Evolutionary conservation across 2,113 vertebrate species (phyloP).

Genomic region (Pelecanus crispus): DNA sequence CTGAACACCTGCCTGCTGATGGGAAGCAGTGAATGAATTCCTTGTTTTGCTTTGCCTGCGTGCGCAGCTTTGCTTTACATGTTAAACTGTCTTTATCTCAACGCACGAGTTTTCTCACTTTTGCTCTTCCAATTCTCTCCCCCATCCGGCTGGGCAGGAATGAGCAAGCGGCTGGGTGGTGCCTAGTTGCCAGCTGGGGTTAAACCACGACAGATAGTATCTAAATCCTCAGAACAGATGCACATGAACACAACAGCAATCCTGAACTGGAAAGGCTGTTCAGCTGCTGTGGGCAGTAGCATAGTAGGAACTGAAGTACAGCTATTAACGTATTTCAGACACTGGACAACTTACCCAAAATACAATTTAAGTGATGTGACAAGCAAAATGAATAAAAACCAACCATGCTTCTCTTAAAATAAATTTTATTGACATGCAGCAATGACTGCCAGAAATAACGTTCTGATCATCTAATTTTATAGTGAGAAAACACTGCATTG

Average conservation of each 20-base stretch:
- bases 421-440: background rate
- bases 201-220: background rate
- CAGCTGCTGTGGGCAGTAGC: background rate
- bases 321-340: background rate
- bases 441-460: background rate
- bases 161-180: background rate
- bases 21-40: too few species aligned
- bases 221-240: background rate
- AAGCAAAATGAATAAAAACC: background rate
- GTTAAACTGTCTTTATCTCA: too few species aligned
- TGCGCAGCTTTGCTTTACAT: too few species aligned
- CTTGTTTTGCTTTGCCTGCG: too few species aligned
- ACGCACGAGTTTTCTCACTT: too few species aligned
- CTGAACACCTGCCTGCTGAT: too few species aligned
- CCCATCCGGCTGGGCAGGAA: too few species aligned
- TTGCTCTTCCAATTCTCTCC: too few species aligned
- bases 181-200: too few species aligned
- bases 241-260: fast-evolving
- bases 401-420: background rate
- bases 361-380: background rate
- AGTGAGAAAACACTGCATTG: background rate
- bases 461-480: background rate
- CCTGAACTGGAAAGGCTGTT: background rate
- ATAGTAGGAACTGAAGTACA: background rate
- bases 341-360: background rate